Conservation (phyloP, 2,888 invertebrate genomes). For the Gasteruption jaculator region DNA sequence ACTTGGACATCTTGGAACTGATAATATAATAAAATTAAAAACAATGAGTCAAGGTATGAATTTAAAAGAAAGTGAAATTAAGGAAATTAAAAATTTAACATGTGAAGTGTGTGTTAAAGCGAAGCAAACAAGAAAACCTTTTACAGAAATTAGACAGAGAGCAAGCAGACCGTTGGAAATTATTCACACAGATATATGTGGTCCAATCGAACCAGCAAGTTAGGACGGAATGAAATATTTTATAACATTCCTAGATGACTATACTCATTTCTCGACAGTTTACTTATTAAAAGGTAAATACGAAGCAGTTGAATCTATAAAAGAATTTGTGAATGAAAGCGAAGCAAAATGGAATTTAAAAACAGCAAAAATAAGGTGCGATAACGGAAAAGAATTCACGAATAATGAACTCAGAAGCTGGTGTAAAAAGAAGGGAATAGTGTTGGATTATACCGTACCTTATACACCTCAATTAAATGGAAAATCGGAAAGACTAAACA, state of each 20-base stretch:
- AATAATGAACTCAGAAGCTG: conserved; percentile 5
- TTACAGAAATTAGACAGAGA: conserved; percentile 15
- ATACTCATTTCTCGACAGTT: conserved; percentile 2
- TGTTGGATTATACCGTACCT: conserved; percentile 7
- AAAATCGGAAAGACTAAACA: conserved; percentile 15
- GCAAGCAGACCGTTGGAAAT: conserved; percentile 22
- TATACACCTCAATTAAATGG: conserved; percentile 15
- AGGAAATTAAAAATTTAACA: no score
- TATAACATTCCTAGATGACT: conserved; percentile 12
- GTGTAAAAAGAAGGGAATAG: conserved; percentile 9
- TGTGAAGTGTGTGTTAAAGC: conserved; percentile 1
- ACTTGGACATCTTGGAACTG: conserved; percentile 7
- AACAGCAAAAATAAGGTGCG: conserved; percentile 9
- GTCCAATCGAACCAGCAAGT: conserved; percentile 26
- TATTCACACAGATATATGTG: conserved; percentile 28
- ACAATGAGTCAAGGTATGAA: no score
- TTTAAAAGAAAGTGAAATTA: no score
- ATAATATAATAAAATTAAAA: no score
- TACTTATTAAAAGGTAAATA: conserved; percentile 8
- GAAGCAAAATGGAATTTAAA: conserved; percentile 6
- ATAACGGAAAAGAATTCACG: conserved; percentile 14
- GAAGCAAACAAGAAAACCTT: conserved; percentile 1
- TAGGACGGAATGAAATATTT: conserved; percentile 18
- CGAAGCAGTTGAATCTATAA: conserved; percentile 10
- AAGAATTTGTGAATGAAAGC: conserved; percentile 4